Conservation (phyloP, 1,140 invertebrate genomes). For the Globodera ellingtonae region DNA sequence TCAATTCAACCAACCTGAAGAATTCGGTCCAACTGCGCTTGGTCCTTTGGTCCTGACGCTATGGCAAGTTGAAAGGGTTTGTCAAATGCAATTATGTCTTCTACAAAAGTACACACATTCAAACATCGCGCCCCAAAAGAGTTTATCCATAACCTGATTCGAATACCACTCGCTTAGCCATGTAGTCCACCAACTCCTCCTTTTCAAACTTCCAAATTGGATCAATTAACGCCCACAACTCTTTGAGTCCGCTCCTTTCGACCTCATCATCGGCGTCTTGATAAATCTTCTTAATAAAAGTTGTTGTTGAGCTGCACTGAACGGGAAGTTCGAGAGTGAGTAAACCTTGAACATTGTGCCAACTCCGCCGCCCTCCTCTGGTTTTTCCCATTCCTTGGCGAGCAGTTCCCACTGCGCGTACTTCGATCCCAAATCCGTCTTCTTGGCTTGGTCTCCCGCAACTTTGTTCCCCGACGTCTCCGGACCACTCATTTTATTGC, state of each 20-base stretch:
- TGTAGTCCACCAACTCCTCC: conserved; percentile 25
- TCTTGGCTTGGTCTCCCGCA: not conserved
- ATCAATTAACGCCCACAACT: conserved; percentile 18
- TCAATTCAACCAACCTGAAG: conserved; percentile 15
- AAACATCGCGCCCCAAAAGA: not conserved
- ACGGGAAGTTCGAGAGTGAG: conserved; percentile 2
- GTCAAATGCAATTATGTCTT: conserved; percentile 30
- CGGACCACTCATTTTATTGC: not conserved
- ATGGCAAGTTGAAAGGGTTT: conserved; percentile 30
- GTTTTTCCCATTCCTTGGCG: conserved; percentile 57
- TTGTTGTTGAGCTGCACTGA: not conserved
- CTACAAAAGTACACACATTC: not conserved
- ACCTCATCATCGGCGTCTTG: conserved; percentile 86
- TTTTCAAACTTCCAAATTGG: conserved; percentile 32
- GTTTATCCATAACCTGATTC: conserved; percentile 7
- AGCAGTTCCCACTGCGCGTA: conserved; percentile 46
- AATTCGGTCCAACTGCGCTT: conserved; percentile 35
- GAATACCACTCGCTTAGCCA: conserved; percentile 28
- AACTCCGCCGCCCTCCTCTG: conserved; percentile 75
- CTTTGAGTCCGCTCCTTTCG: conserved; percentile 67
- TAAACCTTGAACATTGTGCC: conserved; percentile 79
- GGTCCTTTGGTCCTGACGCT: not conserved
- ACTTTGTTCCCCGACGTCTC: not conserved
- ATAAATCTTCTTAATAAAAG: conserved; percentile 80
- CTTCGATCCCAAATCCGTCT: conserved; percentile 17